Percentiles rank a stretch among this genome's conserved stretches.
Conservation (phyloP, 2,113 vertebrate genomes). For the Merops nubicus region DNA sequence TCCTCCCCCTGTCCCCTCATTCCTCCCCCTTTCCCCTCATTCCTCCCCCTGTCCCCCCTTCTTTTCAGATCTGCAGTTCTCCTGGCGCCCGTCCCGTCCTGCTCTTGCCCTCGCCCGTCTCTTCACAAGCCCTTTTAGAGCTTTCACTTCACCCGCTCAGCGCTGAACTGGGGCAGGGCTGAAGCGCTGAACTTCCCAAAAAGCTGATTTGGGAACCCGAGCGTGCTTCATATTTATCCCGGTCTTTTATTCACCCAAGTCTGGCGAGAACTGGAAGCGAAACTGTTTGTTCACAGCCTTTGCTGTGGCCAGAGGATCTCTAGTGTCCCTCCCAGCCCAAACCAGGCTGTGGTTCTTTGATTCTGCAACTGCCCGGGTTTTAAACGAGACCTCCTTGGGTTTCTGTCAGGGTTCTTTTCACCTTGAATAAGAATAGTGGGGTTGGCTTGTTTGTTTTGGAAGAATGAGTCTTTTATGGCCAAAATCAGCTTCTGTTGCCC, state of each 20-base stretch:
- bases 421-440: background rate
- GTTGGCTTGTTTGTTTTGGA: background rate
- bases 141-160: background rate
- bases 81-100: background rate
- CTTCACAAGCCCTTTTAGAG: no score
- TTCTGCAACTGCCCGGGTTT: background rate
- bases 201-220: background rate
- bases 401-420: background rate
- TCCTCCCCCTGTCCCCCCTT: no score
- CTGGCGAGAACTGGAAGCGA: background rate
- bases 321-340: background rate
- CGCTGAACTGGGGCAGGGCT: no score
- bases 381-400: background rate
- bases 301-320: no score
- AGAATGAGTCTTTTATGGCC: background rate
- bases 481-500: background rate
- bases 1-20: no score
- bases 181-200: background rate
- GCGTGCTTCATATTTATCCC: no score
- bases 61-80: no score
- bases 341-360: no score
- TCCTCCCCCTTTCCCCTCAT: no score
- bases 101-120: background rate
- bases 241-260: no score
- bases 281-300: background rate